Percentiles rank a stretch among this genome's conserved stretches.
Conservation (phyloP, 2,113 vertebrate genomes). For the Rhizomys pruinosus region DNA sequence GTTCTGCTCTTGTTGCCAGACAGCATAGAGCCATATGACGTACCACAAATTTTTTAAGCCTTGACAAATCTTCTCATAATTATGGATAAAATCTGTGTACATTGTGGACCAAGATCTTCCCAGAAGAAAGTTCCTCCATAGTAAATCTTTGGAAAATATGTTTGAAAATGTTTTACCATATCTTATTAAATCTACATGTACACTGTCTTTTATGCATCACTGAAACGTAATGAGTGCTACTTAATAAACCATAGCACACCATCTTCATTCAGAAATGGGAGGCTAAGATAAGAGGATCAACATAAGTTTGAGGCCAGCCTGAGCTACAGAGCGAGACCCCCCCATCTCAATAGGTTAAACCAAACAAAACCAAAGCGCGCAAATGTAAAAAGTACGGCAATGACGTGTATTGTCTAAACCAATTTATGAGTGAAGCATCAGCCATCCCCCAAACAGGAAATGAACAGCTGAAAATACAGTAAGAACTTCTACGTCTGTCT, state of each 20-base stretch:
- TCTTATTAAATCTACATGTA: not conserved
- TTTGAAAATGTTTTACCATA: not conserved
- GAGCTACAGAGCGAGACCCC: not conserved
- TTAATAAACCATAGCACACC: not conserved
- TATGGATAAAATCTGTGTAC: not conserved
- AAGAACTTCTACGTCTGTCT: not conserved
- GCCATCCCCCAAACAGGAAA: not conserved
- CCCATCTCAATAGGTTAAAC: not conserved
- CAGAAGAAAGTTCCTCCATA: not conserved
- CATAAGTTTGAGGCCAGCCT: not conserved
- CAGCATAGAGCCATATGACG: not conserved
- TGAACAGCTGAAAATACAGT: rapidly evolving
- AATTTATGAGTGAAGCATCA: not conserved
- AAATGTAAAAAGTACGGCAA: not conserved
- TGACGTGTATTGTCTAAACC: not conserved
- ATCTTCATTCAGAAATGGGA: conserved; percentile 3
- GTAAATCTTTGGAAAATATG: not conserved
- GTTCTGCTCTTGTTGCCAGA: not conserved
- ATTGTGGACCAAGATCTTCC: not conserved
- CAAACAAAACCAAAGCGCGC: not conserved
- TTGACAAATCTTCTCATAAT: not conserved
- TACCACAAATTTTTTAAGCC: not conserved
- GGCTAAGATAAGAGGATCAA: not conserved
- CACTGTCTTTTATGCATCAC: not conserved
- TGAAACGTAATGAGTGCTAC: not conserved